Evolutionary conservation across 35 echinoderm and acorn worm species (phyloP), one percentile per base, ranked within the genome.

Genomic region (Apostichopus californicus): DNA sequence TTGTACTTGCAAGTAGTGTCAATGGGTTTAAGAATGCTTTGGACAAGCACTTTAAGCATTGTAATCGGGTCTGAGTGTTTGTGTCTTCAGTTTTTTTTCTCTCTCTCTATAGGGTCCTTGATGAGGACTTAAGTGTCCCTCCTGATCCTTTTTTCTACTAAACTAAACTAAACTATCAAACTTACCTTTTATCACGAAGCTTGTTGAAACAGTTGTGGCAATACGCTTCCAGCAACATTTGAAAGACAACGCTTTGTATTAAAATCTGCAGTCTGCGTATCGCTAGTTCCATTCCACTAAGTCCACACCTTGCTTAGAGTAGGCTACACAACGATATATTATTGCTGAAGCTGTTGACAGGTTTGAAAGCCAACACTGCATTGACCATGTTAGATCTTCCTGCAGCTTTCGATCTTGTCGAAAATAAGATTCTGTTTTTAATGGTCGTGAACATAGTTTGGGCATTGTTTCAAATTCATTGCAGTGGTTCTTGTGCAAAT

Each of bases 311-410:
- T 8, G 64, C 6, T 95, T 7, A 78, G 78, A 14, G 90, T 95
- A 25, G 24, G 24, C 24, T 25, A 18, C 72, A 87, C 28, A 88
- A 95, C 87, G 94, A 95, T 55, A 88, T 28, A 28, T 95, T 28
- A 28, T 95, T 80, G 70, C 89, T 53, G 25, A 57, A 54, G 73
- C 81, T 15, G 61, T 88, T 7, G 94, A 92, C 54, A 73, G 89
- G 9, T 28, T 28, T 28, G 26, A 81, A 73, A 8, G 56, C 9
- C 11, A 58, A 68, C 12, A 79, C 81, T 78, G 58, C 61, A 56
- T 57, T 95, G 46, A 79, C 92, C 54, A 26, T 95, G 55, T 66
- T 95, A 22, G 94, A 95, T 70, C 90, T 95, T 8, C 77, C 58
- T 55, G 72, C 66, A 21, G 90, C 90, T 26, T 95, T 95, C 26